Evolutionary conservation across 2,113 vertebrate genomes (phyloP).

Genomic region (Gymnorhina tibicen): DNA sequence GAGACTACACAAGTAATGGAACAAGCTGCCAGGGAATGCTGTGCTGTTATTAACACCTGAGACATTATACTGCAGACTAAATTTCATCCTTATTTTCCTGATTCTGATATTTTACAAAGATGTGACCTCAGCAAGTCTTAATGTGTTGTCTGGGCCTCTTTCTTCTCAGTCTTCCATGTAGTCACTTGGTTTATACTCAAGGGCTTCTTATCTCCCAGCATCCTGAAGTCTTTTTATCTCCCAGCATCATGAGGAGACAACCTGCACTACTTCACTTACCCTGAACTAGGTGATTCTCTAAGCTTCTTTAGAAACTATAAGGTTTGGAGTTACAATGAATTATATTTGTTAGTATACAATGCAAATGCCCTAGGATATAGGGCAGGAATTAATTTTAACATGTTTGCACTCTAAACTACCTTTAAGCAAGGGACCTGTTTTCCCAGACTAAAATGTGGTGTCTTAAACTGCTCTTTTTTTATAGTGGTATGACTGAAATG

Average conservation of each 20-base stretch:
- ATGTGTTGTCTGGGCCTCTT: not conserved
- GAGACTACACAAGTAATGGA: not conserved
- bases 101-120: not conserved
- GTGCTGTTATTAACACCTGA: not conserved
- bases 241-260: not conserved
- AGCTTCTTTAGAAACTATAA: not conserved
- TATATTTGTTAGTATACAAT: not conserved
- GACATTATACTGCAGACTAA: not conserved
- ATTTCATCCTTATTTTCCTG: not conserved
- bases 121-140: not conserved
- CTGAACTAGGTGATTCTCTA: not conserved
- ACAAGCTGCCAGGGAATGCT: not conserved
- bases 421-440: not conserved
- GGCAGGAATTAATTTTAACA: not conserved
- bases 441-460: not conserved
- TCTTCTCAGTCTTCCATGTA: not conserved
- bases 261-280: not conserved
- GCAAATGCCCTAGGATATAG: not conserved
- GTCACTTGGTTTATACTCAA: not conserved
- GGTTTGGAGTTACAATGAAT: not conserved
- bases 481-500: not conserved
- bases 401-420: not conserved
- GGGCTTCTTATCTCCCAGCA: not conserved
- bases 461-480: not conserved
- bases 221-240: not conserved